Evolutionary conservation across 2,797 vertebrate genomes (phyloP), one percentile per base, ranked within the genome.

Genomic region (Urocyon cinereoargenteus): DNA sequence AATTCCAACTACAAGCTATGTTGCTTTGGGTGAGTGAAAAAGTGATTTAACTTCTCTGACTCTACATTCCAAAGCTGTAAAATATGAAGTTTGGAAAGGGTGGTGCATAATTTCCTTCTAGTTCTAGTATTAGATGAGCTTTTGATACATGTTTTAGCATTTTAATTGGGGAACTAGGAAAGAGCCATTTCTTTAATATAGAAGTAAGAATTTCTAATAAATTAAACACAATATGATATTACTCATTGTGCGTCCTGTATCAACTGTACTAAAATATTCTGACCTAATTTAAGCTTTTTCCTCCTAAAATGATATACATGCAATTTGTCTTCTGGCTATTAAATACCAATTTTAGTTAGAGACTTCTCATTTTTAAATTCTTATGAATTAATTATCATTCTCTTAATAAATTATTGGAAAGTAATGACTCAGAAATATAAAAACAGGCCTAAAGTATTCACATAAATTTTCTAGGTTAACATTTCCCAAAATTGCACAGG

Each of bases 311-410:
- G 4, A 36, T 79, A 95, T 86, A 6, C 57, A 85, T 72, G 6
- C 2, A 16, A 14, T 94, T 98, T 97, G 28, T 96, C 97, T 97
- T 22, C 36, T 70, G 40, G 64, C 45, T 90, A 97, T 96, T 94
- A 96, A 97, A 95, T 85, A 94, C 34, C 75, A 77, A 64, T 97
- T 96, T 94, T 85, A 66, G 92, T 78, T 82, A 93, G 15, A 3
- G 94, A 77, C n/a, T 21, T 84, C 66, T 95, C 57, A 68, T 91
- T 97, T 94, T 36, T 81, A 98, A 89, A 97, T 90, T 85, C 55
- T 6, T 94, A 83, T 77, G 96, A 98, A 96, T 98, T 97, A 97
- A 97, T 98, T 96, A 94, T 3, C 45, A 70, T 81, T 97, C 85
- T 96, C 77, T 94, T 86, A 96, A 93, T 51, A 95, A 97, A 97